Evolutionary conservation across 2,888 invertebrate species (phyloP).

Genomic region (Ditula angustiorana): DNA sequence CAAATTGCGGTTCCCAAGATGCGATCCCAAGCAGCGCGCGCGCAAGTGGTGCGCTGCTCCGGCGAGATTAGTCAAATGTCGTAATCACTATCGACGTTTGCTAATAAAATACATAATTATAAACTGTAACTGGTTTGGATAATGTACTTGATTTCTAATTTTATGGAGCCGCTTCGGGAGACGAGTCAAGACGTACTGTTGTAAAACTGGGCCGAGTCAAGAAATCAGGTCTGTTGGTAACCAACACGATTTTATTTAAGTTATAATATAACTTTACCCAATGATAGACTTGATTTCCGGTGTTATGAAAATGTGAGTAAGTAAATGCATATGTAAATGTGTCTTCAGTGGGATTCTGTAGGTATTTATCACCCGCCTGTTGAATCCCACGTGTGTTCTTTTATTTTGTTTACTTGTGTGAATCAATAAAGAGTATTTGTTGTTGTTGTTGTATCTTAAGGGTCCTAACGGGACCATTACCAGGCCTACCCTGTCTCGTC

Average conservation of each 20-base stretch:
- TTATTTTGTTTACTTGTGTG: too few relatives aligned
- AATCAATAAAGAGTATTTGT: too few relatives aligned
- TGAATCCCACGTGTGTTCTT: neutral
- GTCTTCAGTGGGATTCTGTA: too few relatives aligned
- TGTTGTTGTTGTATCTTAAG: too few relatives aligned
- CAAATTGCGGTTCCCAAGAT: constrained; percentile 5
- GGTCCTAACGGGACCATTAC: too few relatives aligned
- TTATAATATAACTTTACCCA: neutral
- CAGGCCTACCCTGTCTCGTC: too few relatives aligned
- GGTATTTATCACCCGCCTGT: too few relatives aligned
- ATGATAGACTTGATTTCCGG: constrained; percentile 6
- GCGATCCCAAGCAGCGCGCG: constrained; percentile 5
- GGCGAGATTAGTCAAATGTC: constrained; percentile 16
- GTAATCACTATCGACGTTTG: constrained; percentile 30
- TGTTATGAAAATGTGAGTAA: too few relatives aligned
- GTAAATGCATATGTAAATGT: too few relatives aligned
- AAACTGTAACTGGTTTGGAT: constrained; percentile 24
- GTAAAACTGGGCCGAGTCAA: constrained; percentile 15
- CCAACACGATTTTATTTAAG: neutral
- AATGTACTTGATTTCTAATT: constrained; percentile 37
- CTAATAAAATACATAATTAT: constrained; percentile 37
- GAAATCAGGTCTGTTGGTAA: constrained; percentile 4
- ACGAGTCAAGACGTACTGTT: constrained; percentile 21
- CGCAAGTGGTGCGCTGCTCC: neutral
- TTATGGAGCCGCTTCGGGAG: constrained; percentile 29